Percentiles rank a stretch among this genome's conserved stretches.
phyloP scores from a whole-genome alignment of 2,888 invertebrate genomes.

The Dasysyrphus tricinctus region DNA sequence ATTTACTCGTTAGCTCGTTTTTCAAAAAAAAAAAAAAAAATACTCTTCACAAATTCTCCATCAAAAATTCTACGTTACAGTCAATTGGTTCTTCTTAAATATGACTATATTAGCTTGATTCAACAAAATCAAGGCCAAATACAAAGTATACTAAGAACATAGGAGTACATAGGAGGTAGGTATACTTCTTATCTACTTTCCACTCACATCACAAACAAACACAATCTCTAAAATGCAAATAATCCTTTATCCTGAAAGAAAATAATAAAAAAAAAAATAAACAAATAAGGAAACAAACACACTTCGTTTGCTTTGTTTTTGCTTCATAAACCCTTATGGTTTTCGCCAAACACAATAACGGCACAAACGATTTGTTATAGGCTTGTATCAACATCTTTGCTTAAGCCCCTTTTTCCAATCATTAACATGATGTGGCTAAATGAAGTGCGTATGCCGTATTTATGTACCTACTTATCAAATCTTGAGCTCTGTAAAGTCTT shows the following conservation, averaged over 20 bases:
- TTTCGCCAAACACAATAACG: slow-evolving; percentile 53
- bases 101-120: slow-evolving; percentile 51
- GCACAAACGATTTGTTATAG: slow-evolving; percentile 53
- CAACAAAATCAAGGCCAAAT: slow-evolving; percentile 51
- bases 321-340: slow-evolving; percentile 48
- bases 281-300: slow-evolving; percentile 31
- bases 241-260: slow-evolving; percentile 45
- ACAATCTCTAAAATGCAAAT: slow-evolving; percentile 45
- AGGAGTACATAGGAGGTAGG: too few species aligned
- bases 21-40: not conserved
- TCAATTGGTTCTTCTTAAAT: slow-evolving; percentile 53
- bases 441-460: slow-evolving; percentile 36
- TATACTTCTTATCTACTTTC: not conserved
- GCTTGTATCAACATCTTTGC: slow-evolving; percentile 44
- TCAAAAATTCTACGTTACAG: slow-evolving; percentile 31
- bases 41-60: not conserved
- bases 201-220: slow-evolving; percentile 26
- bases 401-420: slow-evolving; percentile 66
- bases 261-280: not conserved
- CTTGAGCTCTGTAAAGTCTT: slow-evolving; percentile 26
- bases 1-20: not conserved
- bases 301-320: slow-evolving; percentile 51
- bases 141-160: not conserved
- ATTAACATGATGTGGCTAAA: slow-evolving; percentile 60
- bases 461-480: slow-evolving; percentile 21